These are phyloP conservation scores for Sebastes oblongus DNA, from an alignment of 2,797 vertebrate species.

Conservation along the genomic window DNA sequence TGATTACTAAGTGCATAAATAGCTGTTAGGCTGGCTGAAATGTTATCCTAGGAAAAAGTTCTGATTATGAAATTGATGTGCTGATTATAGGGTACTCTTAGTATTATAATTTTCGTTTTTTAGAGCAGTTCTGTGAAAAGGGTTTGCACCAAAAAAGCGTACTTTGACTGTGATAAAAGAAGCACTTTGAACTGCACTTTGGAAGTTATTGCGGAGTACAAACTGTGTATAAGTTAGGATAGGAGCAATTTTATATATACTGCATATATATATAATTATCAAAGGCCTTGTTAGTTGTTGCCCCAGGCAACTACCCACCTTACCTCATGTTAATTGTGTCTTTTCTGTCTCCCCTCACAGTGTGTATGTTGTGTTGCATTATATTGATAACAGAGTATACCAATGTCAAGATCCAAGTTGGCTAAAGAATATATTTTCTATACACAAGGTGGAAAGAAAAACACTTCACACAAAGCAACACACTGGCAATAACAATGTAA, in stretches of 20 bases:
- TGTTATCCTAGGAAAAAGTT: not conserved
- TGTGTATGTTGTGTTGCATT: not conserved
- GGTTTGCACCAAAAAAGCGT: no score
- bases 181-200: not conserved
- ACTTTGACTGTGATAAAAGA: not conserved
- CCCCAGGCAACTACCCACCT: not conserved
- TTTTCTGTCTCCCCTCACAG: not conserved
- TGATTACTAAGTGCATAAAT: slow-evolving; percentile 32
- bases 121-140: no score
- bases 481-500: not conserved
- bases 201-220: not conserved
- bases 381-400: not conserved
- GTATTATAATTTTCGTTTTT: not conserved
- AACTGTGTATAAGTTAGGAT: not conserved
- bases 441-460: not conserved
- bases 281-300: not conserved
- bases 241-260: not conserved
- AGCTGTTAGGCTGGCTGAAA: not conserved
- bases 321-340: not conserved
- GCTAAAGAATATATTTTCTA: not conserved
- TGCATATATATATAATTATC: not conserved
- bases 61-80: slow-evolving; percentile 29
- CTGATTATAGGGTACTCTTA: slow-evolving; percentile 25
- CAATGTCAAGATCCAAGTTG: not conserved
- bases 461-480: not conserved